Base-by-base conservation (phyloP, 2,797 vertebrate genomes). In the Hozukius guyotensis region DNA sequence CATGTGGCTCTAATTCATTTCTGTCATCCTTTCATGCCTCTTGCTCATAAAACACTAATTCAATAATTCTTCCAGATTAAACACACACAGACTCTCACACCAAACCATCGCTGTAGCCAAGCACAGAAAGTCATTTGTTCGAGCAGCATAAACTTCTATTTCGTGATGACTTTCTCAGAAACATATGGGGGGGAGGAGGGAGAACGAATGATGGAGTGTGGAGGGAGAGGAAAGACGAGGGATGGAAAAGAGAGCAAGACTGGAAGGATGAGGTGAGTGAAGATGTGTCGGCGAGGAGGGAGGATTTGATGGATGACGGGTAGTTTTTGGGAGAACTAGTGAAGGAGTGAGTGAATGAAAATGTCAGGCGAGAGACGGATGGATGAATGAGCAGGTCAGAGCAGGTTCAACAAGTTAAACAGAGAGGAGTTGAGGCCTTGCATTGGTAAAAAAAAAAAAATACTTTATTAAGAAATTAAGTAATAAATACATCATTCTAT, bases 101-200 rank as follows among this genome's bases (percentile, higher is more conserved):
- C 3, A 24, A 49, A 42, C 29, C 38, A 9, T 68, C 25, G 24
- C 74, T 59, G 53, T 59, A 69, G 49, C 74, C 66, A 56, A 82
- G 31, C 57, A 59, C 56, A 84, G 60, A 70, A 84, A 78, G 52
- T 69, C 13, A 86, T 88, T 85, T 84, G 77, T 86, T 79, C 56
- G 32, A 81, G 80, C 74, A 38, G 80, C 69, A 75, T 82, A 70
- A 86, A 90, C 52, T 65, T 65, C 81, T 62, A 29, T 38, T 65
- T 78, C 77, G 56, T 88, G 85, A 91, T 88, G 83, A 80, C 83
- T 92, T 91, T 92, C 77, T 87, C 87, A 89, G 91, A 81, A 76
- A 77, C 77, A 32, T 55, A 31, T 24, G 68, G 57, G 38, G 31
- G 62, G 32, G 29, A 52, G 55, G 9, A 53, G 46, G 32, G 63